A percentile compares a stretch with the other conserved stretches of the same genome.
phyloP scores from a whole-genome alignment of 2,888 invertebrate genomes.

The Drosophila maculinotata region DNA sequence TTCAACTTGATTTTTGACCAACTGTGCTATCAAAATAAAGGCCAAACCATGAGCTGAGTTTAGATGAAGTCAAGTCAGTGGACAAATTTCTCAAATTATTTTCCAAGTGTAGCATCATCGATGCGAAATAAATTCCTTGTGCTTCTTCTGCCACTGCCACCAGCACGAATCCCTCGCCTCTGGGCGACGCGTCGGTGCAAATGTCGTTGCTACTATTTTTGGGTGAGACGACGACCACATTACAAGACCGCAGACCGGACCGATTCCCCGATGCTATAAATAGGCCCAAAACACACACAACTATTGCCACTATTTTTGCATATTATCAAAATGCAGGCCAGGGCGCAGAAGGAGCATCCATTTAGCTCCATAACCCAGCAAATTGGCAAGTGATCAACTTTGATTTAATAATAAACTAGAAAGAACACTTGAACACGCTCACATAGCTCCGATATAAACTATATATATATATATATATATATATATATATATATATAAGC shows the following conservation, averaged over 20 bases:
- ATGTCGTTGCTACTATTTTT: slow-evolving; percentile 47
- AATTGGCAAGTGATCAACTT: slow-evolving; percentile 38
- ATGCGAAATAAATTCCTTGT: slow-evolving; percentile 3
- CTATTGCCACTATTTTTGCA: not conserved
- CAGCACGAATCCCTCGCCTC: not conserved
- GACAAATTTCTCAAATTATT: too few relatives aligned
- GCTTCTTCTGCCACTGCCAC: not conserved
- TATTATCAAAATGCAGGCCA: slow-evolving; percentile 33
- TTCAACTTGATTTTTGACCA: too few relatives aligned
- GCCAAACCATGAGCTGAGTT: too few relatives aligned
- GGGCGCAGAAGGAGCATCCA: slow-evolving; percentile 1
- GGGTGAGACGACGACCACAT: slow-evolving; percentile 26
- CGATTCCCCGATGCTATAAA: slow-evolving; percentile 23
- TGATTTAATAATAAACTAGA: slow-evolving; percentile 38
- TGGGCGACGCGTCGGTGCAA: too few relatives aligned
- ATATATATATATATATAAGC: too few relatives aligned
- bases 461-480: too few relatives aligned
- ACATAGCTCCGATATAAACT: too few relatives aligned
- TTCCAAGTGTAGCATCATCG: slow-evolving; percentile 16
- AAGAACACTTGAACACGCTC: not conserved
- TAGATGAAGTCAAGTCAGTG: too few relatives aligned
- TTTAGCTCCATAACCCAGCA: slow-evolving; percentile 27
- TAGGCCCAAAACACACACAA: slow-evolving; percentile 16
- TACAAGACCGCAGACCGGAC: slow-evolving; percentile 10
- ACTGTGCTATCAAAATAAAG: too few relatives aligned